Evolutionary conservation across 2,113 vertebrate species (phyloP).

Genomic region (Ictidomys tridecemlineatus): DNA sequence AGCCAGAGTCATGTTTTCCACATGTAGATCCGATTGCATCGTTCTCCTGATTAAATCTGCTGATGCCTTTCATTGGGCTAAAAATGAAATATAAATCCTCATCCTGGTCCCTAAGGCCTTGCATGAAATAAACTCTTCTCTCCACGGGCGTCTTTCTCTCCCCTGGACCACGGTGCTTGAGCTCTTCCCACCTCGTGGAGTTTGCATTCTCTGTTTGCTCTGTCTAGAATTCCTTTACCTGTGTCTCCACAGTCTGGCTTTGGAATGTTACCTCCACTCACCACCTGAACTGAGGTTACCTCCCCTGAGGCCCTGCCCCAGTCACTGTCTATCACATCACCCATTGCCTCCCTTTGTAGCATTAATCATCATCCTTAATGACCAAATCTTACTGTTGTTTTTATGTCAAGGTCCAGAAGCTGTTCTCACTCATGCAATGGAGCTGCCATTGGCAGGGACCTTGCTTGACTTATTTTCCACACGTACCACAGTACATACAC

Average conservation of each 20-base stretch:
- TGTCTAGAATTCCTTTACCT: constrained; percentile 20
- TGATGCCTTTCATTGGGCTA: neutral
- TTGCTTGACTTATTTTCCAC: constrained; percentile 22
- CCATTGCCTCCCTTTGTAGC: neutral
- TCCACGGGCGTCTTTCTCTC: neutral
- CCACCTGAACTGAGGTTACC: neutral
- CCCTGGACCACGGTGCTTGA: neutral
- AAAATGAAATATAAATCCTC: neutral
- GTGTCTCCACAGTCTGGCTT: neutral
- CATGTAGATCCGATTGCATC: neutral
- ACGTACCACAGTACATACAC: neutral
- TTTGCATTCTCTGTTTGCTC: neutral
- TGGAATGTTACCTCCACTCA: neutral
- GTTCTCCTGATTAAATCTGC: neutral
- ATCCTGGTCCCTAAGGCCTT: neutral
- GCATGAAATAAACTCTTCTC: neutral
- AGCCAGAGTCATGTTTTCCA: constrained; percentile 15
- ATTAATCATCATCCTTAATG: neutral
- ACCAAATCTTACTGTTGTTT: neutral
- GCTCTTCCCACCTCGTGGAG: neutral
- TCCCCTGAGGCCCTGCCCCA: fast-evolving
- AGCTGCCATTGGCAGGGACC: neutral
- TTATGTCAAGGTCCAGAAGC: neutral
- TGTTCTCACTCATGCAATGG: neutral
- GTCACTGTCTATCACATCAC: neutral